Conservation (phyloP, 1,140 invertebrate species). For the Temnothorax longispinosus region DNA sequence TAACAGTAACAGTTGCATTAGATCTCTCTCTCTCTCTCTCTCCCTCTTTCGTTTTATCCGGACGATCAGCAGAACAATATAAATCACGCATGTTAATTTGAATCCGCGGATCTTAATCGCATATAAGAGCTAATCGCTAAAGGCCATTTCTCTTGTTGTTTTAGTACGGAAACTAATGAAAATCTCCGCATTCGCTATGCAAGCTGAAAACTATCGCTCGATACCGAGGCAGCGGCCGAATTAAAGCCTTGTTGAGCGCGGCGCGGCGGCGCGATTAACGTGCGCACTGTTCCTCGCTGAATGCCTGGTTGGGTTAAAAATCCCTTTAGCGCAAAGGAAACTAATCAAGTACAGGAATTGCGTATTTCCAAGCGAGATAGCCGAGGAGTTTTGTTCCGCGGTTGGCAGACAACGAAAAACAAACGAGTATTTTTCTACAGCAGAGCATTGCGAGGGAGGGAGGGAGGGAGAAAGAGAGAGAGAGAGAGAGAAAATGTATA, state of each 20-base stretch:
- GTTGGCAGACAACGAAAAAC: conserved; percentile 67
- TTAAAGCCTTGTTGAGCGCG: conserved; percentile 42
- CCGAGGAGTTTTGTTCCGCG: conserved; percentile 50
- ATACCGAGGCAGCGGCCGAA: conserved; percentile 26
- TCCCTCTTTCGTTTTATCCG: background rate
- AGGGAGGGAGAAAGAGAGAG: background rate
- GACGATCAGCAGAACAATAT: conserved; percentile 20
- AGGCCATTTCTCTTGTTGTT: conserved; percentile 2
- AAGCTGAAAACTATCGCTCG: conserved; percentile 42
- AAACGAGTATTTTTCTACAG: conserved; percentile 66
- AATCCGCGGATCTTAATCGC: conserved; percentile 20
- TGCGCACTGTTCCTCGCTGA: background rate
- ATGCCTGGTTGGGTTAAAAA: conserved; percentile 25
- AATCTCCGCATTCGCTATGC: background rate
- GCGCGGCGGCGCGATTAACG: conserved; percentile 43
- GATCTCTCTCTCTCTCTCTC: background rate
- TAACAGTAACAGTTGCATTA: conserved; percentile 1
- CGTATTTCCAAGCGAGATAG: conserved; percentile 60
- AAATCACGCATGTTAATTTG: conserved; percentile 39
- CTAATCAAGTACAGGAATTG: conserved; percentile 67
- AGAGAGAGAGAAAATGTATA: conserved; percentile 35
- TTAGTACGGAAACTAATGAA: conserved; percentile 28
- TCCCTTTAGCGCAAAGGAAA: conserved; percentile 63
- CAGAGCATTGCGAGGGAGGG: background rate
- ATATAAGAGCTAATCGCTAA: conserved; percentile 12